These are phyloP conservation scores for Ischnura elegans DNA, from an alignment of 2,888 invertebrate genomes.

Conservation along the genomic window DNA sequence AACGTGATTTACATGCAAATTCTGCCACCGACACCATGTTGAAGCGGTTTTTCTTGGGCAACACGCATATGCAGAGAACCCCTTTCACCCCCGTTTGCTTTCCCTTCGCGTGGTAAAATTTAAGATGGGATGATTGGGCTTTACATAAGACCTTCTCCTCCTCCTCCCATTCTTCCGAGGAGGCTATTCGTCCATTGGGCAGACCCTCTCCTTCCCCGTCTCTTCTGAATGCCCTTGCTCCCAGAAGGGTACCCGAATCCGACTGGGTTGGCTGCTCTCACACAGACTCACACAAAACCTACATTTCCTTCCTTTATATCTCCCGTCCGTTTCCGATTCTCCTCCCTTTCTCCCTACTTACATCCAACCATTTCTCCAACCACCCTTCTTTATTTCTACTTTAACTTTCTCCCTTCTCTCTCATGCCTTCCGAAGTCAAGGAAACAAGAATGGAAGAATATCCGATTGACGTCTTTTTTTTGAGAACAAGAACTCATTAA, in stretches of 20 bases:
- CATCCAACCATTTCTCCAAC: neutral
- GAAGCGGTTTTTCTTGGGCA: neutral
- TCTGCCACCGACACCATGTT: no score
- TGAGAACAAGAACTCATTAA: no score
- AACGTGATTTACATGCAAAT: no score
- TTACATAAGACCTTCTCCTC: neutral
- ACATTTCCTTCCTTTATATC: neutral
- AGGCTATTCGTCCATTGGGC: neutral
- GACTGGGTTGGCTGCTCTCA: neutral
- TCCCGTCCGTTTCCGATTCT: neutral
- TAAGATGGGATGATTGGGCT: slow-evolving; percentile 30
- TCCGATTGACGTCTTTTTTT: no score
- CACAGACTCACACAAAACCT: neutral
- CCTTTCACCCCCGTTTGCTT: neutral
- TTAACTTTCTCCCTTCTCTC: neutral
- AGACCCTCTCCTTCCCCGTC: neutral
- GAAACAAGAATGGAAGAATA: no score
- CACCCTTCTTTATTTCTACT: no score
- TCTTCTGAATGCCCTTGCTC: neutral
- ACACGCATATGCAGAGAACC: neutral
- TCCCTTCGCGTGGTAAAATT: neutral
- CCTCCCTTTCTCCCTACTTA: neutral
- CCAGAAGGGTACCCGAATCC: neutral
- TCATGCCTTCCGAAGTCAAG: no score
- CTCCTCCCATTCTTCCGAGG: neutral